A percentile compares a stretch with the other conserved stretches of the same genome.
phyloP scores from a whole-genome alignment of 2,113 vertebrate species.

The Dromiciops gliroides region DNA sequence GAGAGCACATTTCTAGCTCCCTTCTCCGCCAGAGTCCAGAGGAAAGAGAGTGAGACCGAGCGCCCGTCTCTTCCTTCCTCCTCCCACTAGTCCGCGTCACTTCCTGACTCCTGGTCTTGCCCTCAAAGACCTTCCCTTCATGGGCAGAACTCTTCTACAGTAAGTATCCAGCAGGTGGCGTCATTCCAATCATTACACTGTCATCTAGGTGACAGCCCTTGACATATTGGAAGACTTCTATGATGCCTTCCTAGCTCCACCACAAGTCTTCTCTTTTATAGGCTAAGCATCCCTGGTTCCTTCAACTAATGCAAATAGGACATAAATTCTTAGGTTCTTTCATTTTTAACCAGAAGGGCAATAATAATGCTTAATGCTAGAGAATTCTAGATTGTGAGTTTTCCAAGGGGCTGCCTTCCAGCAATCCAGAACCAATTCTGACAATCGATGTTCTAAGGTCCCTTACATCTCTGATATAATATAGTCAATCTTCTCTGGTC shows the following conservation, averaged over 20 bases:
- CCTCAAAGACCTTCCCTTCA: too few species aligned
- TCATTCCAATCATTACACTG: too few species aligned
- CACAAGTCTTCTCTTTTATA: neutral
- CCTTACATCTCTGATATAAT: neutral
- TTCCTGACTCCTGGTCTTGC: too few species aligned
- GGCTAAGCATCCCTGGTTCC: neutral
- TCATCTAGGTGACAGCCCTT: neutral
- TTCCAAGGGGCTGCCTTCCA: neutral
- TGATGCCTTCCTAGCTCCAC: neutral
- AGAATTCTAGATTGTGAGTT: neutral
- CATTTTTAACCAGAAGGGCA: neutral
- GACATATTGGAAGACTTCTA: neutral
- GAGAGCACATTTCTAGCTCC: too few species aligned
- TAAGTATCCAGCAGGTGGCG: too few species aligned
- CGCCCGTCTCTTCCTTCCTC: too few species aligned
- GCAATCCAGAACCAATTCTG: neutral
- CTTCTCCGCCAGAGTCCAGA: too few species aligned
- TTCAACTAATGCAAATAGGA: neutral
- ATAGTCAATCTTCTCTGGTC: neutral
- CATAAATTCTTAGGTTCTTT: neutral
- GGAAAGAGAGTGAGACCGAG: too few species aligned
- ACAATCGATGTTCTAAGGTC: neutral
- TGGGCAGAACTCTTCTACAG: too few species aligned
- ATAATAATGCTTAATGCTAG: neutral
- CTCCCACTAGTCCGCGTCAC: too few species aligned